These are phyloP conservation scores for Macrosiphum euphorbiae DNA, from an alignment of 2,888 invertebrate genomes.

Conservation along the genomic window DNA sequence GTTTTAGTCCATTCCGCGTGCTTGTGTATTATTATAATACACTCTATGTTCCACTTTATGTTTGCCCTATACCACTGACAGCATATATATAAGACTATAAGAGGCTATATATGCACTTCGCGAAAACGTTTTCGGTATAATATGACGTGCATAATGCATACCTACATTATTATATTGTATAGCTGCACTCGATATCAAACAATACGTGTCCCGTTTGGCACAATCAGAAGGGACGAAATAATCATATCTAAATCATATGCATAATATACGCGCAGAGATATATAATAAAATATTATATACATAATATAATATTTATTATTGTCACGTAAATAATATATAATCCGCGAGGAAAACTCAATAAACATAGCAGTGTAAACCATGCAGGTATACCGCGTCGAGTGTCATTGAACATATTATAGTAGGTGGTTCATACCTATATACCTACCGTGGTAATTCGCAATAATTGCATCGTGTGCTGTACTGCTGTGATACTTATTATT, in stretches of 20 bases:
- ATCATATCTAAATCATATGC: neutral
- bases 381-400: neutral
- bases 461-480: neutral
- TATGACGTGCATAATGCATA: neutral
- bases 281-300: too few species aligned
- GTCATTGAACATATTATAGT: neutral
- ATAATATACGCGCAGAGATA: neutral
- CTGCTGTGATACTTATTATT: neutral
- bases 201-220: neutral
- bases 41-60: neutral
- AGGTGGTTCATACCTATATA: neutral
- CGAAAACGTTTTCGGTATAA: neutral
- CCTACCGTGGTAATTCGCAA: neutral
- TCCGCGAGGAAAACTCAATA: neutral
- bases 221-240: neutral
- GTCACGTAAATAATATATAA: conserved; percentile 5
- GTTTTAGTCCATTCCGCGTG: neutral
- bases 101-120: neutral
- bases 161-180: neutral
- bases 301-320: neutral
- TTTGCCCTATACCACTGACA: neutral
- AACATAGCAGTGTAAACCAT: neutral
- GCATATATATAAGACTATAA: neutral
- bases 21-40: neutral
- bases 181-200: neutral